Percentiles rank a stretch among this genome's conserved stretches.
phyloP scores from a whole-genome alignment of 2,797 vertebrate genomes.

The Pogonophryne albipinna region DNA sequence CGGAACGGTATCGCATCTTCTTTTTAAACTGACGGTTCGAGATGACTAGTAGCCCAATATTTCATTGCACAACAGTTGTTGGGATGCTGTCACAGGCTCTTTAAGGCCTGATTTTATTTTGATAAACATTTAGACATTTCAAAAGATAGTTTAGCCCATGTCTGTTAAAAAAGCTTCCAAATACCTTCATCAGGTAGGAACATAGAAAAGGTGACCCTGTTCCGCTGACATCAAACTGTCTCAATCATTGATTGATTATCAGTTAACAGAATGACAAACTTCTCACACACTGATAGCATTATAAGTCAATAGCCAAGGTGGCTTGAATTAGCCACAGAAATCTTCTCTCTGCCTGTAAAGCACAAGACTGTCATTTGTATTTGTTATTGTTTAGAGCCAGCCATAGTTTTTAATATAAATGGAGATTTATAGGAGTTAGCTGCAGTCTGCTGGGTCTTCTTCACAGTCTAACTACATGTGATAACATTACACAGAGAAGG shows the following conservation, averaged over 20 bases:
- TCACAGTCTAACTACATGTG: background rate
- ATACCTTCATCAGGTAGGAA: background rate
- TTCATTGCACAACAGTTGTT: too few relatives aligned
- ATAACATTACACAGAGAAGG: background rate
- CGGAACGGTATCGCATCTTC: too few relatives aligned
- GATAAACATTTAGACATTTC: background rate
- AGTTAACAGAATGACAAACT: background rate
- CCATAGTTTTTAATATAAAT: background rate
- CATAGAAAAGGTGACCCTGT: background rate
- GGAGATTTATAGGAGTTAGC: background rate
- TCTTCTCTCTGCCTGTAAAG: background rate
- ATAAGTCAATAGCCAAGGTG: background rate
- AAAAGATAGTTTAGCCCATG: background rate
- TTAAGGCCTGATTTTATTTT: background rate
- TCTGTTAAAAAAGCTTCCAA: background rate
- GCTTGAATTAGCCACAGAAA: conserved; percentile 5
- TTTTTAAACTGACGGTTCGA: too few relatives aligned
- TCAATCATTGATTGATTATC: background rate
- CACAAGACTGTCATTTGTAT: background rate
- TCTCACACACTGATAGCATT: background rate
- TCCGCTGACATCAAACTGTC: background rate
- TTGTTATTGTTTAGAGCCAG: background rate
- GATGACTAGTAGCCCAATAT: too few relatives aligned
- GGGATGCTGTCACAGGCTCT: too few relatives aligned
- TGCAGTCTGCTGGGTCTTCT: background rate